Conservation (phyloP, 2,797 vertebrate genomes). For the Typhlichthys subterraneus region DNA sequence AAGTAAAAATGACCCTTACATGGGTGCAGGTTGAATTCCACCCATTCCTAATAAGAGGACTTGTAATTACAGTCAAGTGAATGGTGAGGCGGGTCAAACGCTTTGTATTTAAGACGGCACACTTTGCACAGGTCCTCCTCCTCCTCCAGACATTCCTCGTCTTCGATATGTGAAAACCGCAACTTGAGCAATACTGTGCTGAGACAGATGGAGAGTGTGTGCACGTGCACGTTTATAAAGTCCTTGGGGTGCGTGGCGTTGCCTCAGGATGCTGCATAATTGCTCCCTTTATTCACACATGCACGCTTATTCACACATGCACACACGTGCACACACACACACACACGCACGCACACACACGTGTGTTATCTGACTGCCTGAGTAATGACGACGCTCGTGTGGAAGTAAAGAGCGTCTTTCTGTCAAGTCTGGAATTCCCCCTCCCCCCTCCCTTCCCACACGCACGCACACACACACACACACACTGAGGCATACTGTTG, state of each 20-base stretch:
- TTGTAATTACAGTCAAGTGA: constrained; percentile 9
- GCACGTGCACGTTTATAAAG: too few species aligned
- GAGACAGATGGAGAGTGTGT: not conserved
- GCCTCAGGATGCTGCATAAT: too few species aligned
- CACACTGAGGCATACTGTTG: not conserved
- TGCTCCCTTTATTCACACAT: too few species aligned
- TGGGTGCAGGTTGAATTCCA: constrained; percentile 49
- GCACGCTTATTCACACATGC: too few species aligned
- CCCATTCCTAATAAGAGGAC: constrained; percentile 49
- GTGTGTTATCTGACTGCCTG: not conserved
- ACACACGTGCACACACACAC: too few species aligned
- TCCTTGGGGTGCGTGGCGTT: not conserved
- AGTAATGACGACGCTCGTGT: not conserved
- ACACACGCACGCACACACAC: not conserved
- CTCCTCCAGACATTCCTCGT: not conserved
- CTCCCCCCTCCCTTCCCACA: too few species aligned
- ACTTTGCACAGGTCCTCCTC: not conserved
- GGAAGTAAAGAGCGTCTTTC: not conserved
- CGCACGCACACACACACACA: not conserved
- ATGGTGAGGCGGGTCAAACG: constrained; percentile 1
- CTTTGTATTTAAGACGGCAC: constrained; percentile 1
- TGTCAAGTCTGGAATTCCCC: not conserved
- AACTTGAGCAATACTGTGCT: not conserved
- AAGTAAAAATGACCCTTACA: constrained; percentile 24
- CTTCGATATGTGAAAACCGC: not conserved